Conservation (phyloP, 23 tunicate genomes). For the Phallusia fumigata region DNA sequence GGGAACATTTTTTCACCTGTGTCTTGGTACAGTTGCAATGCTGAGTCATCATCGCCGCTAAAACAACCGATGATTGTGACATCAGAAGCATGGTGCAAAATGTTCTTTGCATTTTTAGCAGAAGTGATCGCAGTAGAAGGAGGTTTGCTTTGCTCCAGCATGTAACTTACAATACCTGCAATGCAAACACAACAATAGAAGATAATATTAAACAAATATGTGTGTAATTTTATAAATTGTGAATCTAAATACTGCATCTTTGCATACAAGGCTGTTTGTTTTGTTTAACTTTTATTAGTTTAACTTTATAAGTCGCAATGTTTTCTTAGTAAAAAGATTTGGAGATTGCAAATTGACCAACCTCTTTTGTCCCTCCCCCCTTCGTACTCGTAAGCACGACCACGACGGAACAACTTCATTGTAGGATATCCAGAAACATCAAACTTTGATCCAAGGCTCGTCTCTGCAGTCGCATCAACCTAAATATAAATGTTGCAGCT, state of each 20-base stretch:
- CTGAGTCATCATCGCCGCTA: constrained; percentile 57
- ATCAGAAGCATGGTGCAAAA: constrained; percentile 79
- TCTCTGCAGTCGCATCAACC: constrained; percentile 96
- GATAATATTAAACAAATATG: neutral
- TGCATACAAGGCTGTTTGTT: too few species aligned
- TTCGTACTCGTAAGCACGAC: constrained; percentile 83
- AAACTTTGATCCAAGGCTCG: constrained; percentile 44
- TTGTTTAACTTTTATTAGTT: too few species aligned
- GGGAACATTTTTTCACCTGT: constrained; percentile 35
- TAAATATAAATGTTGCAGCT: neutral
- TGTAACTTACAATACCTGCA: constrained; percentile 82
- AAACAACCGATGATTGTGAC: constrained; percentile 93
- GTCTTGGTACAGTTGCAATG: constrained; percentile 54
- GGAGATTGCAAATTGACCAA: neutral
- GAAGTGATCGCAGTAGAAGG: constrained; percentile 66
- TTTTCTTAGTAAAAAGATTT: too few species aligned
- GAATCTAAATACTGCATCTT: too few species aligned
- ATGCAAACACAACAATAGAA: neutral
- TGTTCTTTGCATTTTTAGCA: constrained; percentile 56
- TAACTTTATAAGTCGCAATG: too few species aligned
- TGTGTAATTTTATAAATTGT: neutral
- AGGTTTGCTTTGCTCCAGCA: constrained; percentile 94
- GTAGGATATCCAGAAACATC: constrained; percentile 98
- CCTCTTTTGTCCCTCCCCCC: constrained; percentile 87
- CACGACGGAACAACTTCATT: constrained; percentile 85